phyloP scores from a whole-genome alignment of 2,888 invertebrate species.

The Saturnia japonica region DNA sequence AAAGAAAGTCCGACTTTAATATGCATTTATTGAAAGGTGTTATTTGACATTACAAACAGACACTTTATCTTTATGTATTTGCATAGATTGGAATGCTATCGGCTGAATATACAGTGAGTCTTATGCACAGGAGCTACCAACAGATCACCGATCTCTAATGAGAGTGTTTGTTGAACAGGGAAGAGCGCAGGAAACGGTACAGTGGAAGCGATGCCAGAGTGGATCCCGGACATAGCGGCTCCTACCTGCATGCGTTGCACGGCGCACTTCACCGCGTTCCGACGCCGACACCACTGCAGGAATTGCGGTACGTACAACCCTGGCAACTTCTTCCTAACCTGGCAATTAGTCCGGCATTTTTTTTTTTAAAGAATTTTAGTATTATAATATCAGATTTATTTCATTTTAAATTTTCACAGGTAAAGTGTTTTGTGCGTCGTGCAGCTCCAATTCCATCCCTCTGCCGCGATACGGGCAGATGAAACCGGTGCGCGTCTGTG shows the following conservation, averaged over 20 bases:
- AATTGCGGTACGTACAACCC: slow-evolving; percentile 91
- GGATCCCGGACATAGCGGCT: slow-evolving; percentile 97
- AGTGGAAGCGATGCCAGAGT: slow-evolving; percentile 86
- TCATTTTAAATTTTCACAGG: slow-evolving; percentile 45
- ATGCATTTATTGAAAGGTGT: no score
- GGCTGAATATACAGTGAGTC: no score
- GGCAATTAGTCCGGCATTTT: no score
- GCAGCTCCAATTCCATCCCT: slow-evolving; percentile 96
- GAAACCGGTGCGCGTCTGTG: slow-evolving; percentile 97
- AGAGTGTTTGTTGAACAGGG: slow-evolving; percentile 25
- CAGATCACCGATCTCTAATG: no score
- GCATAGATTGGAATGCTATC: no score
- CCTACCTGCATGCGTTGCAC: slow-evolving; percentile 96
- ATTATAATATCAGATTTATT: no score
- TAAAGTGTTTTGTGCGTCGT: slow-evolving; percentile 96
- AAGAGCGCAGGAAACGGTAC: slow-evolving; percentile 28
- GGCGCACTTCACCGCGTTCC: slow-evolving; percentile 95
- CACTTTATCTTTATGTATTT: no score
- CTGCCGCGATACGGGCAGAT: slow-evolving; percentile 95
- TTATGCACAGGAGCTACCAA: no score
- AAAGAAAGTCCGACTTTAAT: no score
- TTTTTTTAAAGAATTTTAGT: no score
- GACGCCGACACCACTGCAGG: slow-evolving; percentile 97
- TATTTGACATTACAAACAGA: no score
- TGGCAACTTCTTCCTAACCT: no score